Evolutionary conservation across 2,888 invertebrate species (phyloP).

Genomic region (Macrophya alboannulata): DNA sequence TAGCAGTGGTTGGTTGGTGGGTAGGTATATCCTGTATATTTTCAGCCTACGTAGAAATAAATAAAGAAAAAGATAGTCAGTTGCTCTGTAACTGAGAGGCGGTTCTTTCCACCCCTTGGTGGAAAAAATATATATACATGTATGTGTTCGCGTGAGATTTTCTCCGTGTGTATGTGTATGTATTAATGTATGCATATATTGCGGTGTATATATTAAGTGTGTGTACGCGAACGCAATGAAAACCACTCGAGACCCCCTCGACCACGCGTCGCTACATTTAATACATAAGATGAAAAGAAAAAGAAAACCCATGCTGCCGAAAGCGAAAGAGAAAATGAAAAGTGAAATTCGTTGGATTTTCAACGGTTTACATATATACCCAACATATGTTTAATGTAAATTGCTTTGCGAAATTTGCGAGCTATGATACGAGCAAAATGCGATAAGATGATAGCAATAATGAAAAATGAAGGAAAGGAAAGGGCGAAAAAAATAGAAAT

Average conservation of each 20-base stretch:
- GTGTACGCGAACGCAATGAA: slow-evolving; percentile 66
- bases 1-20: background rate
- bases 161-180: background rate
- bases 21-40: background rate
- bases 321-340: slow-evolving; percentile 36
- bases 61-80: background rate
- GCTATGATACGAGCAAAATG: background rate
- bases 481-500: too few species aligned
- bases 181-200: background rate
- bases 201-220: background rate
- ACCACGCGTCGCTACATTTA: slow-evolving; percentile 69
- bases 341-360: slow-evolving; percentile 25
- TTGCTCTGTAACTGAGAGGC: background rate
- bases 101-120: background rate
- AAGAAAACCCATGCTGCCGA: background rate
- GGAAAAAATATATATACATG: background rate
- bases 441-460: background rate
- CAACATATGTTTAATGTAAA: background rate
- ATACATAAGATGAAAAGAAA: slow-evolving; percentile 61
- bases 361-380: background rate
- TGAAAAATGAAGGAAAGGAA: too few species aligned
- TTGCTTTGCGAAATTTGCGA: background rate
- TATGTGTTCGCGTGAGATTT: too few species aligned
- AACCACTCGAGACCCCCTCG: slow-evolving; percentile 70
- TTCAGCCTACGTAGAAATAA: slow-evolving; percentile 13